phyloP scores from a whole-genome alignment of 37 sponge, comb jelly and placozoan species.

The Beroe forskalii region DNA sequence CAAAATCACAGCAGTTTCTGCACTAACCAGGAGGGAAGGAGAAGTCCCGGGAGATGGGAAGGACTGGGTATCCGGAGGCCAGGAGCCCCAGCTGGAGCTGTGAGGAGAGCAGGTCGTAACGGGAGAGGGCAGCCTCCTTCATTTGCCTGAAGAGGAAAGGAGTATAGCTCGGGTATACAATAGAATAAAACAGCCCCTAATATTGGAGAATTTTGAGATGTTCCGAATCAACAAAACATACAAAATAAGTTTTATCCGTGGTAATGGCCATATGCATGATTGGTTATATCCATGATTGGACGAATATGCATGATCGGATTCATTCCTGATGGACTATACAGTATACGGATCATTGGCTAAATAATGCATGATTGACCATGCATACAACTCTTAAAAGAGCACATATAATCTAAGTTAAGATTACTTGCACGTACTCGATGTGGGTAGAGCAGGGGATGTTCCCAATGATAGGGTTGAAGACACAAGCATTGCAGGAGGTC shows the following conservation, averaged over 20 bases:
- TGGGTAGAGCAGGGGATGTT: slow-evolving; percentile 57
- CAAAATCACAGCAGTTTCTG: no score
- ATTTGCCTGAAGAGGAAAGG: slow-evolving; percentile 22
- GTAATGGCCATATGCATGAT: no score
- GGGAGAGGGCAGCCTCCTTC: slow-evolving; percentile 58
- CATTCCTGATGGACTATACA: no score
- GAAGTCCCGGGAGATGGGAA: slow-evolving; percentile 30
- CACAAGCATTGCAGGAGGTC: slow-evolving; percentile 8
- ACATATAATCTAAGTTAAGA: no score
- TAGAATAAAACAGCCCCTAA: neutral
- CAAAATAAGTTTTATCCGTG: no score
- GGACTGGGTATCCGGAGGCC: slow-evolving; percentile 45
- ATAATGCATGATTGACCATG: no score
- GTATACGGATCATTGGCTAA: no score
- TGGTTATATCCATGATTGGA: no score
- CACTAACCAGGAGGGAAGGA: neutral
- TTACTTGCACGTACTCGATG: neutral
- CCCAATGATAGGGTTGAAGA: slow-evolving; percentile 54
- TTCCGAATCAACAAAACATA: no score
- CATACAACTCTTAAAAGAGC: no score
- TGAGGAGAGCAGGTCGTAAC: slow-evolving; percentile 53
- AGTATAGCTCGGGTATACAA: neutral
- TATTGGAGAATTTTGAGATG: no score
- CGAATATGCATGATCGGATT: no score
- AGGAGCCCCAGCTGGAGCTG: slow-evolving; percentile 61